These are phyloP conservation scores for Orthosia gracilis DNA, from an alignment of 2,888 invertebrate species.

Conservation along the genomic window DNA sequence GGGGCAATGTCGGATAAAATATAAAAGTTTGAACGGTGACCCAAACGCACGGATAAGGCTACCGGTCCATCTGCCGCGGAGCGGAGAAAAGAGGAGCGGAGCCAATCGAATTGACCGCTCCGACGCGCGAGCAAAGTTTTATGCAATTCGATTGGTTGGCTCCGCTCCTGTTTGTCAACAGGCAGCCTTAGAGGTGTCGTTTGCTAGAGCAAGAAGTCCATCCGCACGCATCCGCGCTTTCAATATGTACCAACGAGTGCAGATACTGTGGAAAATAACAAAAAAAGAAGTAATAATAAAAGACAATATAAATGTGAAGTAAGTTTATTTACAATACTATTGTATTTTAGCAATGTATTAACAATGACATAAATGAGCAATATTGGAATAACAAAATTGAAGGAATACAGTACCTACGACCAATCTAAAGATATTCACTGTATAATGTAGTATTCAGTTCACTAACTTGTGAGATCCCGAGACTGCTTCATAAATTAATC, in stretches of 20 bases:
- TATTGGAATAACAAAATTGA: slow-evolving; percentile 36
- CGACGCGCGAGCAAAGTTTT: too few species aligned
- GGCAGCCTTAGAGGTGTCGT: neutral
- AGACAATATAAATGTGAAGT: slow-evolving; percentile 47
- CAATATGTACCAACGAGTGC: neutral
- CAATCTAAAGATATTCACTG: slow-evolving; percentile 39
- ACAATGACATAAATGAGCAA: slow-evolving; percentile 51
- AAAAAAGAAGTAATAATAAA: slow-evolving; percentile 41
- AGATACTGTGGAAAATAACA: neutral
- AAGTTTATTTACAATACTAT: slow-evolving; percentile 64
- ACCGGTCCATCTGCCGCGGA: too few species aligned
- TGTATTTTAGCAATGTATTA: slow-evolving; percentile 47
- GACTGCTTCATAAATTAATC: slow-evolving; percentile 36
- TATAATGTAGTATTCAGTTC: slow-evolving; percentile 37
- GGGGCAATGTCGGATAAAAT: too few species aligned
- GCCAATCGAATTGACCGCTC: too few species aligned
- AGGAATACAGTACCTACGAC: slow-evolving; percentile 33
- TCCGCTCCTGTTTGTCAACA: neutral
- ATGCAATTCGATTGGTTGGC: too few species aligned
- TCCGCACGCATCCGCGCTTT: neutral
- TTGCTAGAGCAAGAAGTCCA: neutral
- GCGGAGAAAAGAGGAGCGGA: too few species aligned
- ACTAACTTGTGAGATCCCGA: slow-evolving; percentile 58
- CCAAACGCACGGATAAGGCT: too few species aligned
- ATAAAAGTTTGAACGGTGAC: too few species aligned